Base-by-base conservation (phyloP, 2,888 invertebrate species). In the Nemurella pictetii region DNA sequence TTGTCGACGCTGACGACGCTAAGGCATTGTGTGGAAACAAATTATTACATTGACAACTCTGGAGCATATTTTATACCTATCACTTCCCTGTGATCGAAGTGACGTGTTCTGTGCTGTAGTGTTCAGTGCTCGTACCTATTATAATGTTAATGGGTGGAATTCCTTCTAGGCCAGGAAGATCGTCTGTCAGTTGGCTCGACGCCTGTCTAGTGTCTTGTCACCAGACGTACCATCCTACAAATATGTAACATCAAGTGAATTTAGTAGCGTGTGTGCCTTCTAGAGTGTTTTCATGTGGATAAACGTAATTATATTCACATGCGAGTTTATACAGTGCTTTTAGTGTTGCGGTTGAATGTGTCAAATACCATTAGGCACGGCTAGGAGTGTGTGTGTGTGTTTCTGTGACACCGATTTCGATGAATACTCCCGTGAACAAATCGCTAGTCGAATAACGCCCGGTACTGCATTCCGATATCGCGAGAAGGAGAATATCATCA, bases 51-150 rank as follows among this genome's bases (percentile, higher is more conserved):
- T 55, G 55, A 55, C 55, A 55, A 55, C 30, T 72, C 84, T 74
- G 78, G 80, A 84, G 80, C 82, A 74, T 85, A 73, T 74, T 82
- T 35, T 75, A 25, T 1, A 29, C 4, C 80, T 25, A 29, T 9
- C 73, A 29, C 73, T 26, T 55, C 55, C 55, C 55, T 20, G 20
- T 55, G 55, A 20, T 20, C 55, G 55, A 20, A 55, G 55, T 55
- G 55, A 55, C 55, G 55, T 55, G 55, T 55, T 55, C 55, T 55
- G 55, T 55, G 20, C 20, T 55, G 55, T 55, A 32, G 4, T 32
- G 55, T n/a, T n/a, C 55, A 55, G 55, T 55, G 55, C 55, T 55
- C 55, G 20, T 55, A 55, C 55, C 55, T 55, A 55, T 20, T 20
- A 55, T 55, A 55, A 55, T 55, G 55, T 55, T 55, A 55, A 55